phyloP scores from a whole-genome alignment of 2,888 invertebrate genomes.

The Zeuzera pyrina region DNA sequence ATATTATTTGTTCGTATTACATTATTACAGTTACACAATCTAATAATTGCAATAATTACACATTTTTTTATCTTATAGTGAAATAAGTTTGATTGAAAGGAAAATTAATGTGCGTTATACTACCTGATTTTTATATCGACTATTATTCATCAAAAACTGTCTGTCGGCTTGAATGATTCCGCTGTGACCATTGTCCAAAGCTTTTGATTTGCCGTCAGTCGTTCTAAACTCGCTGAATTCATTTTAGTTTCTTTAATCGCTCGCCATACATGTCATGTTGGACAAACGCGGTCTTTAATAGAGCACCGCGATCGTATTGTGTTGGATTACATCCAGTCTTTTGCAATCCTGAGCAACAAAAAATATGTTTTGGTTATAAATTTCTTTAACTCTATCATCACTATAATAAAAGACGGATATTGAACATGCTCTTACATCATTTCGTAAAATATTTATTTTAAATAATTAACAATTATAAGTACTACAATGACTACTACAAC shows the following conservation, averaged over 20 bases:
- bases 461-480: too few species aligned
- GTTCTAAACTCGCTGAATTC: slow-evolving; percentile 30
- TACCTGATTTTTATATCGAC: slow-evolving; percentile 54
- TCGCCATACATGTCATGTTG: slow-evolving; percentile 44
- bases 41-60: too few species aligned
- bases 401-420: too few species aligned
- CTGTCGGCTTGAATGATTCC: slow-evolving; percentile 40
- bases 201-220: slow-evolving; percentile 57
- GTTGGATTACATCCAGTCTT: slow-evolving; percentile 39
- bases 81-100: slow-evolving; percentile 34
- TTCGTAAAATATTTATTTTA: too few species aligned
- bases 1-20: too few species aligned
- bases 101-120: slow-evolving; percentile 49
- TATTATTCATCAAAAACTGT: slow-evolving; percentile 42
- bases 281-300: slow-evolving; percentile 37
- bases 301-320: slow-evolving; percentile 33
- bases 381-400: too few species aligned
- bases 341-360: too few species aligned
- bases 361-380: too few species aligned
- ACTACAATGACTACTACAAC: too few species aligned
- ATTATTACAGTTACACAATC: too few species aligned
- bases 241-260: slow-evolving; percentile 33
- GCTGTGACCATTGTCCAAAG: slow-evolving; percentile 68
- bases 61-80: background rate
- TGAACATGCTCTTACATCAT: too few species aligned